Evolutionary conservation across 2,113 vertebrate species (phyloP), one percentile per base, ranked within the genome.

Genomic region (Seriola quinqueradiata): DNA sequence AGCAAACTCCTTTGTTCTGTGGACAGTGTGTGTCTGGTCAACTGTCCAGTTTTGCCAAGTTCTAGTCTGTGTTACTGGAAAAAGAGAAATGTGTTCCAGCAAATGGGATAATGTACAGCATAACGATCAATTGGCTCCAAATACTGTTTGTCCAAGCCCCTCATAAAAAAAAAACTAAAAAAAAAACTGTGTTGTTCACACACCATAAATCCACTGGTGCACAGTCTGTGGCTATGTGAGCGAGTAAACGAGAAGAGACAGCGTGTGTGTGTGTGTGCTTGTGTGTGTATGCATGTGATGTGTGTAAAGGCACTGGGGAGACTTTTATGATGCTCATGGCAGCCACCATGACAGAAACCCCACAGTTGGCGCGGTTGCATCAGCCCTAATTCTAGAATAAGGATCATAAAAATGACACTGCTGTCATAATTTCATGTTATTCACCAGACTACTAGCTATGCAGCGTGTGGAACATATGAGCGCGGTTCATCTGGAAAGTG

Each of bases 81-180:
- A 84, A 60, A 74, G 23, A 67, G 78, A 88, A 82, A 85, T 70
- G 79, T 74, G 84, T 89, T 92, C 81, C 87, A 90, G 79, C 81
- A 86, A 92, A 90, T 75, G 58, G 89, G 93, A 93, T 90, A 88
- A 92, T 90, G 86, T 84, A 88, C 75, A 86, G 86, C 90, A 87
- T 90, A 91, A 92, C 69, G 75, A 90, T 92, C 85, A 84, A 82
- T 63, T 90, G 90, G 88, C 86, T 85, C 87, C 75, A 86, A 85
- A 88, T 70, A 76, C 83, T 92, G 90, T 94, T 94, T 92, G 85
- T 72, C 71, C 92, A 91, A 92, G 64, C 86, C 79, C 40, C 63
- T 67, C 81, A 3, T 83, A 79, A 87, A 71, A 66, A 67, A 84
- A 36, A 70, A 38, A 36, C 28, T 79, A 83, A 76, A 69, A 74